Evolutionary conservation across 2,888 invertebrate genomes (phyloP).

Genomic region (Heliconius ismenius): DNA sequence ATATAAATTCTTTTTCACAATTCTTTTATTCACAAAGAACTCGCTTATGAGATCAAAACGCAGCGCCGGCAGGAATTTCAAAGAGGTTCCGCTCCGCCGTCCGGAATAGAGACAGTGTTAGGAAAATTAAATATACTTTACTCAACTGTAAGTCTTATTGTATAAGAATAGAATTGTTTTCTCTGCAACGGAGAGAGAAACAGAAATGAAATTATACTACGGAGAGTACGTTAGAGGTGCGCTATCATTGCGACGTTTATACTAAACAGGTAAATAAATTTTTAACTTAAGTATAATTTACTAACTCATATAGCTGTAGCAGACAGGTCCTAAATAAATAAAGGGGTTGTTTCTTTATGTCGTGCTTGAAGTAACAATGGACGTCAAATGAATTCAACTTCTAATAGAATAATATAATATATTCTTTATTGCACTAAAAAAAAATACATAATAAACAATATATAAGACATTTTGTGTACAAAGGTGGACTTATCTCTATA

Average conservation of each 20-base stretch:
- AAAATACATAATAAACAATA: too few species aligned
- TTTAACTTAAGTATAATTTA: constrained; percentile 41
- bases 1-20: constrained; percentile 35
- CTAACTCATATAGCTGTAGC: constrained; percentile 26
- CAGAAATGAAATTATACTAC: constrained; percentile 55
- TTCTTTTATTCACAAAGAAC: constrained; percentile 42
- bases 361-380: constrained; percentile 37
- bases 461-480: too few species aligned
- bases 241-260: constrained; percentile 51
- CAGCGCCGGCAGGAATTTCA: constrained; percentile 56
- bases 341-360: constrained; percentile 21
- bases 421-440: too few species aligned
- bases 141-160: constrained; percentile 49
- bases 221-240: constrained; percentile 52
- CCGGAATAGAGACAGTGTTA: constrained; percentile 62
- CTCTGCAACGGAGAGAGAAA: constrained; percentile 52
- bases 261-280: constrained; percentile 51
- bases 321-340: constrained; percentile 39
- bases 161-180: constrained; percentile 42
- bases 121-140: constrained; percentile 43
- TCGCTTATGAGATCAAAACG: constrained; percentile 46
- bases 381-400: constrained; percentile 34
- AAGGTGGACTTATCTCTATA: too few species aligned
- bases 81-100: constrained; percentile 59
- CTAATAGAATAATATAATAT: background rate